Evolutionary conservation across 2,888 invertebrate genomes (phyloP).

Genomic region (Lissocephala sabroskyi): DNA sequence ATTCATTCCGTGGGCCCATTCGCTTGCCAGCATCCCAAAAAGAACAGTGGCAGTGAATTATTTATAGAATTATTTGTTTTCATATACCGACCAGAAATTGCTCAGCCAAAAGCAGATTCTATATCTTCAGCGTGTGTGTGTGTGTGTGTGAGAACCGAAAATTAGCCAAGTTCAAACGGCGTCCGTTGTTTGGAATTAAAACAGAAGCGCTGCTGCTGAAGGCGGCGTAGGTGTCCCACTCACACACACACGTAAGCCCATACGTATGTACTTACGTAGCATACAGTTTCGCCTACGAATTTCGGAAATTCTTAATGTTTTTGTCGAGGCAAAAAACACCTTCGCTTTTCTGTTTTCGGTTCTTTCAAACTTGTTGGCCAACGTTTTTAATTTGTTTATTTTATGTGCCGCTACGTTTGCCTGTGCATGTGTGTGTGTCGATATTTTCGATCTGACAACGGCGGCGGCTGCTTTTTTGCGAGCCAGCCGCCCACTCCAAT

Average conservation of each 20-base stretch:
- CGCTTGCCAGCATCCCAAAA: conserved; percentile 27
- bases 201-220: not conserved
- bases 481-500: conserved; percentile 6
- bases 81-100: conserved; percentile 40
- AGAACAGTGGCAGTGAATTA: conserved; percentile 71
- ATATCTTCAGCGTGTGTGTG: conserved; percentile 10
- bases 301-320: conserved; percentile 38
- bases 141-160: conserved; percentile 11
- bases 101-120: conserved; percentile 25
- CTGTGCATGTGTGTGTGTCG: conserved; percentile 2
- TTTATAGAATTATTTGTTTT: conserved; percentile 66
- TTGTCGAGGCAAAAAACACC: conserved; percentile 43
- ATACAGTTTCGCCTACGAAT: conserved; percentile 54
- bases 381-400: conserved; percentile 1
- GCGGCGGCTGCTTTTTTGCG: conserved; percentile 5
- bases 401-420: not conserved
- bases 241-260: conserved; percentile 6
- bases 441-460: too few relatives aligned
- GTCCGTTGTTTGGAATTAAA: conserved; percentile 17
- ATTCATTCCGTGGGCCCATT: conserved; percentile 31
- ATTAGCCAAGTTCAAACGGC: conserved; percentile 54
- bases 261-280: not conserved
- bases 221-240: conserved; percentile 14
- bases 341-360: conserved; percentile 37
- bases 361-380: conserved; percentile 47